A percentile compares a stretch with the other conserved stretches of the same genome.
Evolutionary conservation across 2,113 vertebrate genomes (phyloP).

Genomic region (Phalacrocorax aristotelis): DNA sequence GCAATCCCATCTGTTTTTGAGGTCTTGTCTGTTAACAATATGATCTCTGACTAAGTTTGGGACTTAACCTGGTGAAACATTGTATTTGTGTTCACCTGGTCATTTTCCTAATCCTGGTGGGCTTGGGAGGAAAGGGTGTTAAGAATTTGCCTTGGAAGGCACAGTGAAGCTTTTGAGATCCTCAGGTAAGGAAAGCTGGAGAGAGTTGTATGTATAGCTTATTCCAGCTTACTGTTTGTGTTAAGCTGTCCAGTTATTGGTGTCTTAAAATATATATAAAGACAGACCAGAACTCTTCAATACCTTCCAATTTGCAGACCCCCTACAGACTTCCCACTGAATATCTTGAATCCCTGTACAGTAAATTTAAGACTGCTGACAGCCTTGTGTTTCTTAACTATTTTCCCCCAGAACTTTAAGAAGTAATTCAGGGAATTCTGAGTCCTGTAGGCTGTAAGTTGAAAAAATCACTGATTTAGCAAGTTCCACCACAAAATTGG

Average conservation of each 20-base stretch:
- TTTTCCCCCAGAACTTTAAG: neutral
- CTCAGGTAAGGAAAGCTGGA: neutral
- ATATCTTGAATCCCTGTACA: neutral
- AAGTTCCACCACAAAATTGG: neutral
- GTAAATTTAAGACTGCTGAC: neutral
- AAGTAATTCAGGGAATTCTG: neutral
- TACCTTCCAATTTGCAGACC: neutral
- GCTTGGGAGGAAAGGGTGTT: neutral
- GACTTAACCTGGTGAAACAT: neutral
- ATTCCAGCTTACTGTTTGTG: neutral
- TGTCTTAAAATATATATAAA: neutral
- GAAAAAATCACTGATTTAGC: neutral
- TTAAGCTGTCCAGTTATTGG: neutral
- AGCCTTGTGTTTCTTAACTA: neutral
- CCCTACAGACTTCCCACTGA: neutral
- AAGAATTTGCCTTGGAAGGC: neutral
- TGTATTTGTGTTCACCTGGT: neutral
- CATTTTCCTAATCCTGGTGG: neutral
- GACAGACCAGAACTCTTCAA: neutral
- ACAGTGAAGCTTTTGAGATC: neutral
- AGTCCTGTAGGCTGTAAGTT: neutral
- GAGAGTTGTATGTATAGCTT: neutral
- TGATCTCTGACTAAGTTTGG: neutral
- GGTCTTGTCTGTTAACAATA: neutral
- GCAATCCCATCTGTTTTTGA: neutral